Conservation (phyloP, 2,113 vertebrate genomes). For the Semicossyphus pulcher region DNA sequence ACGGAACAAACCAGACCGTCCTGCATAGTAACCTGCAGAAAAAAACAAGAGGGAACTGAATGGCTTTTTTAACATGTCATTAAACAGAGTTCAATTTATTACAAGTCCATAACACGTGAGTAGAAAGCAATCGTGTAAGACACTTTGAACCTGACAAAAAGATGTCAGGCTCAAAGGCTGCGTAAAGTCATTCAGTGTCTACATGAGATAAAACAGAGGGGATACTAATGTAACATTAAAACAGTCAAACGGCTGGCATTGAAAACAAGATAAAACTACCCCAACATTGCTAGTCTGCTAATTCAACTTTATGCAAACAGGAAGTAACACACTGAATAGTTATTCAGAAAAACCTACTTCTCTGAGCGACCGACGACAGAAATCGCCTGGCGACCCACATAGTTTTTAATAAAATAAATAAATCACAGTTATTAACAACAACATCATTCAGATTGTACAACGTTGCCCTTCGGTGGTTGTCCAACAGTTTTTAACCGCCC, state of each 20-base stretch:
- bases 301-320: neutral
- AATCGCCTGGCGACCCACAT: slow-evolving; percentile 78
- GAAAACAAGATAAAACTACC: neutral
- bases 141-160: neutral
- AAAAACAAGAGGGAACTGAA: neutral
- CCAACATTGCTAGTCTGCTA: too few species aligned
- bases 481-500: slow-evolving; percentile 20
- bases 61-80: too few species aligned
- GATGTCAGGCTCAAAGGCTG: neutral
- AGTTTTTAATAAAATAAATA: neutral
- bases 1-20: slow-evolving; percentile 60
- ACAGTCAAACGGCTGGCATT: neutral
- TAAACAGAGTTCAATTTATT: neutral
- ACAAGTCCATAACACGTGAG: neutral
- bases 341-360: slow-evolving; percentile 54
- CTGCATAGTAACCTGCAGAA: slow-evolving; percentile 47
- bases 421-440: neutral
- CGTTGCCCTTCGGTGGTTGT: slow-evolving; percentile 40
- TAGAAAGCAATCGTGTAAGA: neutral
- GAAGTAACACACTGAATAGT: too few species aligned
- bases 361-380: slow-evolving; percentile 61
- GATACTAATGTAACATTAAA: too few species aligned
- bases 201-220: too few species aligned
- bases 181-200: too few species aligned
- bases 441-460: neutral